Base-by-base conservation (phyloP, 64 coral and sea anemone species). In the Dendrophyllia cribrosa region DNA sequence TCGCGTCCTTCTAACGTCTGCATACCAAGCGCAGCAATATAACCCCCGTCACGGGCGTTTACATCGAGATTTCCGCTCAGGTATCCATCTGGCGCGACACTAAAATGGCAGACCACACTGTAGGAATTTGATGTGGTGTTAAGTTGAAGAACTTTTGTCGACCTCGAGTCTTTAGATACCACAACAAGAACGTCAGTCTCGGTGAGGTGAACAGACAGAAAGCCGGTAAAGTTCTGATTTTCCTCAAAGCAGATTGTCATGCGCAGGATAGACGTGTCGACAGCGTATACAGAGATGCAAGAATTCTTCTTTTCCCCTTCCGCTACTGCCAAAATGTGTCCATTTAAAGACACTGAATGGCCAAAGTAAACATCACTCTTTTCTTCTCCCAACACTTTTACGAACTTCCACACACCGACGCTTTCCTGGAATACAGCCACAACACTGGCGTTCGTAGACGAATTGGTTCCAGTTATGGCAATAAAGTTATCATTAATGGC, bases 341-440 rank as follows among this genome's bases (percentile, higher is more conserved):
- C 91, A 70, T 91, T 98, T 43, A 98, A 45, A 23, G 77, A 48
- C 17, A 94, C 7, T 0, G 82, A 84, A 49, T 60, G 44, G 9
- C 92, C 92, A 88, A 94, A 86, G 51, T 70, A 34, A 15, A 16
- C 46, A 58, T 89, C 91, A 11, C 52, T 82, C 9, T 81, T 76
- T 50, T 76, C 79, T 82, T 53, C 23, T 74, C 89, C 75, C 4
- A 95, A 45, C 13, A 52, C 25, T 61, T 88, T 47, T 4, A 56
- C 19, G 53, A 95, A 91, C 15, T 65, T 44, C 96, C 96, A 98
- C 3, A 51, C 50, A 12, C 59, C 52, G 19, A 23, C n/a, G 9
- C 68, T 75, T 45, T 94, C 23, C 49, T 59, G 58, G 75, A 99
- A 99, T 58, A 99, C 66, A 51, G 67, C 94, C 14, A 99, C 72